Evolutionary conservation across 2,888 invertebrate genomes (phyloP), one percentile per base, ranked within the genome.

Genomic region (Neoitamus cyanurus): DNA sequence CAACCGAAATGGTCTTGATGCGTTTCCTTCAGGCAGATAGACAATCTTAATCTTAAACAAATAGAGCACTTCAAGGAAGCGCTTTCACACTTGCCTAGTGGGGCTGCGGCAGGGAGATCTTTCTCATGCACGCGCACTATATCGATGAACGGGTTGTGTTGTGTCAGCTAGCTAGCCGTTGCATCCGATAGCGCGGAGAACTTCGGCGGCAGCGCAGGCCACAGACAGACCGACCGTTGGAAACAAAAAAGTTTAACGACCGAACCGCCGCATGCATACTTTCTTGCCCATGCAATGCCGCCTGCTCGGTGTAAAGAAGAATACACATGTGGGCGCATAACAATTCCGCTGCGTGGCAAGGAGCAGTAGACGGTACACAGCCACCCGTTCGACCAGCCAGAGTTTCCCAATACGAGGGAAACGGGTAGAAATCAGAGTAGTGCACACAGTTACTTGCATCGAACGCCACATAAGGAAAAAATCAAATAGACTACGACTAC

Each of bases 231-330:
- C 6, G 13, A 34, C 20, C 28, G 73, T n/a, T 34, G 11, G 7
- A 73, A 73, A 73, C n/a, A 73, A 73, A 73, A 73, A 73, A 36
- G 73, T 73, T 31, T 73, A 73, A 73, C 73, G 73, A 73, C 73
- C 73, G 73, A 36, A 37, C 36, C 34, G 73, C 30, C 1, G 13
- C 42, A n/a, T n/a, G 30, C 34, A 73, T 37, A 36, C 37, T 36
- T 73, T 73, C 73, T 37, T 70, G 70, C 25, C 31, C 15, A 7
- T 20, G 20, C 36, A 36, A 2, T 36, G 73, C 36, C 20, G 73
- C 20, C 36, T 73, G 73, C 36, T 9, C 31, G 70, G 15, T 30
- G 70, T n/a, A 70, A 30, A 70, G 30, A 31, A 34, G n/a, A 31
- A n/a, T 70, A 70, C 30, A 30, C 70, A 58, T 25, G 58, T 58